Percentiles rank a stretch among this genome's conserved stretches.
Conservation (phyloP, 2,888 invertebrate species). For the Drosophila mimica region DNA sequence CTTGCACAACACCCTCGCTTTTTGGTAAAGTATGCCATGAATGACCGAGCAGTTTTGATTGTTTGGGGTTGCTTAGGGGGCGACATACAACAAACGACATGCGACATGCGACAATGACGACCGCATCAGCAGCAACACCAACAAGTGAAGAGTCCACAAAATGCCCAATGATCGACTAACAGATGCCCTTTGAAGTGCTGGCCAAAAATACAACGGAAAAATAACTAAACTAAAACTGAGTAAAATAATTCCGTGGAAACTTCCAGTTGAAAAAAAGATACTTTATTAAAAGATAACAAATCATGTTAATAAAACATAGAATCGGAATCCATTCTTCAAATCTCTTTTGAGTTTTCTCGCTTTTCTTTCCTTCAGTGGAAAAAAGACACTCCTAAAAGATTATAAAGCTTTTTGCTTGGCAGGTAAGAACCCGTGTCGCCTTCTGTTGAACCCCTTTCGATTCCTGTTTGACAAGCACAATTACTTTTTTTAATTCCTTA, state of each 20-base stretch:
- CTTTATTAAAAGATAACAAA: neutral
- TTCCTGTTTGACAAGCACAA: neutral
- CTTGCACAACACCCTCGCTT: neutral
- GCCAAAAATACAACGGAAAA: neutral
- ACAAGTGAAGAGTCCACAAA: neutral
- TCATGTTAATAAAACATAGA: neutral
- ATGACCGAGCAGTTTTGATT: constrained; percentile 73
- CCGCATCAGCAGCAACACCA: constrained; percentile 27
- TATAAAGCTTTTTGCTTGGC: neutral
- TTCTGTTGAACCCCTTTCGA: neutral
- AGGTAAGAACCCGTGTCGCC: neutral
- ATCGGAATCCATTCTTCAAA: neutral
- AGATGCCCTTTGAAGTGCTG: constrained; percentile 10
- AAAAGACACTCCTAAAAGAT: neutral
- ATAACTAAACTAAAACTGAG: neutral
- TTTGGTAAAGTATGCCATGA: constrained; percentile 78
- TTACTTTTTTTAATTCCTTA: neutral
- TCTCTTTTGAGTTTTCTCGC: neutral
- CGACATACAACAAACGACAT: constrained; percentile 41
- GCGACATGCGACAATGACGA: constrained; percentile 46
- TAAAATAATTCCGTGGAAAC: neutral
- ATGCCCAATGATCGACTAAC: neutral
- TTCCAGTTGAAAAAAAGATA: neutral
- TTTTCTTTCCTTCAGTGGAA: neutral
- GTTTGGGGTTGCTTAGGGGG: neutral